Base-by-base conservation (phyloP, 2,888 invertebrate genomes). In the Drosophila yooni region DNA sequence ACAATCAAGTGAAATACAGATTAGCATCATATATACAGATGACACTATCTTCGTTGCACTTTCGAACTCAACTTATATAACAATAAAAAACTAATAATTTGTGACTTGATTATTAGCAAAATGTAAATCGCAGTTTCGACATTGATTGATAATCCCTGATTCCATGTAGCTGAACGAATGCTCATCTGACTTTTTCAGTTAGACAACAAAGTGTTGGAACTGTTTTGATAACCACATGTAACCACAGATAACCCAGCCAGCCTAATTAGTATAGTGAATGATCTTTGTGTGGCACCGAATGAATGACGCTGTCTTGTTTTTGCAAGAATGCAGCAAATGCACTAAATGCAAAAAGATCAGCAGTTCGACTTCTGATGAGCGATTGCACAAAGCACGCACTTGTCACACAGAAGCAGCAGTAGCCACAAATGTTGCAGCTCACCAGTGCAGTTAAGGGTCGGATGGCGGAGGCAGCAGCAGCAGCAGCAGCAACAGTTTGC, bases 301-400 rank as follows among this genome's bases (percentile, higher is more conserved):
- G 72, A 76, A 76, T 57, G 76, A 43, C 10, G 38, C 38, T 64
- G 48, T 36, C 27, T 65, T 75, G 62, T 66, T 66, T 18, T 33
- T 5, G 11, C n/a, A 25, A 25, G 15, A 46, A 15, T 46, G 3
- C 8, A 15, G 54, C 48, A 64, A n/a, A 31, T 48, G 31, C 46
- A 38, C 15, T 31, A 40, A 34, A 52, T 46, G 66, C 60, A 59
- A 50, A 48, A 36, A 51, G 72, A 68, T 61, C 71, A 64, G 51
- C 10, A 76, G 68, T 59, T 58, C 40, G 48, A 60, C 18, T n/a
- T 29, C 18, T 52, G 13, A 15, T 54, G 40, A 61, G 65, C 25
- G 34, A 53, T 59, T 34, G 33, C 29, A 77, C 77, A 77, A 65
- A 59, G 70, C 69, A 74, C 74, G 70, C 77, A 74, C 69, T 73